phyloP scores from a whole-genome alignment of 2,113 vertebrate genomes.

The Ochotona curzoniae region DNA sequence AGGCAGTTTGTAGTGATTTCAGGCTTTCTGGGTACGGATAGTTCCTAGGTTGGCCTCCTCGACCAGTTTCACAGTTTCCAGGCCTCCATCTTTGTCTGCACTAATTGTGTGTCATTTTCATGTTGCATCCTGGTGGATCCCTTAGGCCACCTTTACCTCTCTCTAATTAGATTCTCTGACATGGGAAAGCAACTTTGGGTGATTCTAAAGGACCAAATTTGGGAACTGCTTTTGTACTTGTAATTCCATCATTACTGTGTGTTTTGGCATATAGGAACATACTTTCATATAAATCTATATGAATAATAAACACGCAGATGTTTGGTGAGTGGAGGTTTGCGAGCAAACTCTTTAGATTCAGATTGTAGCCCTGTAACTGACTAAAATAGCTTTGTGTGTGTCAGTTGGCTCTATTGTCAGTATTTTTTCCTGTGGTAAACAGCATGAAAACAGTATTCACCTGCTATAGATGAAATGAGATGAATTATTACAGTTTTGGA shows the following conservation, averaged over 20 bases:
- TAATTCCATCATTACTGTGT: not conserved
- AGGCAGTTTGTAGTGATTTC: not conserved
- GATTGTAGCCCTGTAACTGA: not conserved
- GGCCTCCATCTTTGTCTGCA: not conserved
- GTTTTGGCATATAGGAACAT: not conserved
- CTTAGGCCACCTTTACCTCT: not conserved
- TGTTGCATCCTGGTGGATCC: not conserved
- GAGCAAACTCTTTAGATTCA: not conserved
- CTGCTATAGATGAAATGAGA: not conserved
- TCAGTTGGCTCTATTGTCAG: not conserved
- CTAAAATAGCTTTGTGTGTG: not conserved
- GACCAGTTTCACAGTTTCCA: not conserved
- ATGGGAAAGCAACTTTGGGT: not conserved
- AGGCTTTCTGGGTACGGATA: not conserved
- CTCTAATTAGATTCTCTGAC: not conserved
- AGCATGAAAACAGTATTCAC: not conserved
- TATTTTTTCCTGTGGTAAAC: not conserved
- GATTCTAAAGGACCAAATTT: not conserved
- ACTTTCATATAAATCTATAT: not conserved
- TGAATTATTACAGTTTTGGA: constrained; percentile 6
- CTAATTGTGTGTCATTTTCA: not conserved
- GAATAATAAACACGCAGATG: not conserved
- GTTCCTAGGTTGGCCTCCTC: not conserved
- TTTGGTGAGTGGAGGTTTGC: not conserved
- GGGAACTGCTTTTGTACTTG: not conserved